These are phyloP conservation scores for Parapristionchus giblindavisi DNA, from an alignment of 2,888 invertebrate genomes.

Conservation along the genomic window DNA sequence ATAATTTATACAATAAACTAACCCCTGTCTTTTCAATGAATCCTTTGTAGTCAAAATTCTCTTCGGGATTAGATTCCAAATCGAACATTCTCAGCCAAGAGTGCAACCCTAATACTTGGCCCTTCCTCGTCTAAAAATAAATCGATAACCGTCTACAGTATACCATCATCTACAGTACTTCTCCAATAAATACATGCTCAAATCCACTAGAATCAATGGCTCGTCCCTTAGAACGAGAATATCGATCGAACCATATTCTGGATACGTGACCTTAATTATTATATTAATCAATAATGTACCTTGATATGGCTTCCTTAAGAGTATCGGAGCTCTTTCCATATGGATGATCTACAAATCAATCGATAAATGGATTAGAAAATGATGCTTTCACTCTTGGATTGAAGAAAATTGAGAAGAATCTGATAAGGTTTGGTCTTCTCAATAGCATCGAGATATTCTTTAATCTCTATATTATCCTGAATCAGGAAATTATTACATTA, in stretches of 20 bases:
- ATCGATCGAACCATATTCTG: conserved; percentile 77
- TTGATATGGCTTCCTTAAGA: conserved; percentile 15
- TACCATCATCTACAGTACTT: conserved; percentile 73
- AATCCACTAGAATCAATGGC: conserved; percentile 87
- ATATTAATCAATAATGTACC: not conserved
- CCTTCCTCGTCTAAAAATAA: conserved; percentile 75
- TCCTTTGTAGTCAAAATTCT: conserved; percentile 70
- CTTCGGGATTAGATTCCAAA: conserved; percentile 77
- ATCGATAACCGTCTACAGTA: too few relatives aligned
- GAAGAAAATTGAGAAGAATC: conserved; percentile 77
- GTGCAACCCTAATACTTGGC: conserved; percentile 80
- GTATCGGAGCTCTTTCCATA: conserved; percentile 36
- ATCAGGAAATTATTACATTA: too few relatives aligned
- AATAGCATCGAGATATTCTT: conserved; percentile 81
- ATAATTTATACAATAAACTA: too few relatives aligned
- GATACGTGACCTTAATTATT: too few relatives aligned
- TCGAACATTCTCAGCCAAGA: conserved; percentile 87
- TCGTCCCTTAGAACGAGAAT: conserved; percentile 78
- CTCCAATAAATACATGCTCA: conserved; percentile 89
- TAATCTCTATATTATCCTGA: conserved; percentile 82
- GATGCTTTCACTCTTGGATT: conserved; percentile 70
- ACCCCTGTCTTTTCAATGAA: conserved; percentile 18
- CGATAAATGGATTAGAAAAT: too few relatives aligned
- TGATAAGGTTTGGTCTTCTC: conserved; percentile 82
- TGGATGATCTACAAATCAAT: conserved; percentile 48